A percentile compares a stretch with the other conserved stretches of the same genome.
Conservation (phyloP, 2,888 invertebrate genomes). For the Dichetophora obliterata region DNA sequence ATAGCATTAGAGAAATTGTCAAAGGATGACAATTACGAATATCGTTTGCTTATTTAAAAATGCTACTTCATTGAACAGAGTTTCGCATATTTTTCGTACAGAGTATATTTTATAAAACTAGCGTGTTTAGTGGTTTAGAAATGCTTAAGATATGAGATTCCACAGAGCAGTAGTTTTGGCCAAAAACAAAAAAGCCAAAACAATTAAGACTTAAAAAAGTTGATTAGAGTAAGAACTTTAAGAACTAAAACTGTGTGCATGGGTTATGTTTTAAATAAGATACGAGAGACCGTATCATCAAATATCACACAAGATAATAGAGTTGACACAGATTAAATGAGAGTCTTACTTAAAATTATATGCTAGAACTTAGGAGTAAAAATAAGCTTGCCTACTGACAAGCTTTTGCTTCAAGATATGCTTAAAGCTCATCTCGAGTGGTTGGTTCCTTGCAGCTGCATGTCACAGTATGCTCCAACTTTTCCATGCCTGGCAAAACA, state of each 20-base stretch:
- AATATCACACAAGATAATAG: neutral
- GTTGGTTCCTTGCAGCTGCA: constrained; percentile 61
- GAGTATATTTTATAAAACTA: neutral
- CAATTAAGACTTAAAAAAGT: too few relatives aligned
- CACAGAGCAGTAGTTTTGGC: constrained; percentile 33
- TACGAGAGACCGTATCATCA: neutral
- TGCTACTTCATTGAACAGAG: too few relatives aligned
- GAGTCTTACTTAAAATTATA: neutral
- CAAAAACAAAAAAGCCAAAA: neutral
- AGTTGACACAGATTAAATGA: neutral
- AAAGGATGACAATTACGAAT: too few relatives aligned
- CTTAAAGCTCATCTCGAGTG: constrained; percentile 62
- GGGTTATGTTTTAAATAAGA: neutral
- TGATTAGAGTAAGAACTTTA: too few relatives aligned
- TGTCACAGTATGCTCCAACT: constrained; percentile 70
- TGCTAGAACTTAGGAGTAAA: neutral
- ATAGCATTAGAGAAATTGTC: too few relatives aligned
- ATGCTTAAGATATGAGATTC: constrained; percentile 40
- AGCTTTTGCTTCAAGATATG: neutral
- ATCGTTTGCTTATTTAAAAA: too few relatives aligned
- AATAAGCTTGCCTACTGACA: neutral
- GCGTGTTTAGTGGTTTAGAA: constrained; percentile 4
- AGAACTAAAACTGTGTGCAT: neutral
- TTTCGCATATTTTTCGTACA: too few relatives aligned
- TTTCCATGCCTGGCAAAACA: constrained; percentile 76